phyloP scores from a whole-genome alignment of 2,113 vertebrate species.

The Microtus pennsylvanicus region DNA sequence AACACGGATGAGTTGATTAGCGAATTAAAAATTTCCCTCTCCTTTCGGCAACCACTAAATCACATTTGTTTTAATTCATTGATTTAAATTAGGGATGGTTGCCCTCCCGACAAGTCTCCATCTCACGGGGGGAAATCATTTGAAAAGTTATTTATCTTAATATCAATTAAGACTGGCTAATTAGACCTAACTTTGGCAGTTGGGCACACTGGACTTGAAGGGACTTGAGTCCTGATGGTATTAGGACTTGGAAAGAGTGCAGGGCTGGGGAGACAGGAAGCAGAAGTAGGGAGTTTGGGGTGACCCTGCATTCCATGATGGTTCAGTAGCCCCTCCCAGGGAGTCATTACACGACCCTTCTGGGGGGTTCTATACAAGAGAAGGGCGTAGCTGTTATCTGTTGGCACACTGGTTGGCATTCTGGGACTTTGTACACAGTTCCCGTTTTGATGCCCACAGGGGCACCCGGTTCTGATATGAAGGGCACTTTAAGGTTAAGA shows the following conservation, averaged over 20 bases:
- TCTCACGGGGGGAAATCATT: conserved; percentile 63
- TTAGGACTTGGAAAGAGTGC: not conserved
- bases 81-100: conserved; percentile 75
- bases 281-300: not conserved
- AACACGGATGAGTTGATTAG: conserved; percentile 55
- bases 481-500: not conserved
- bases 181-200: conserved; percentile 4
- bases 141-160: conserved; percentile 68
- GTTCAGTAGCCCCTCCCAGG: not conserved
- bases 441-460: rapidly evolving
- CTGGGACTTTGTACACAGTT: rapidly evolving
- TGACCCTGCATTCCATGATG: too few species aligned
- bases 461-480: not conserved
- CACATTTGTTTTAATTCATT: conserved; percentile 74
- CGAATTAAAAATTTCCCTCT: conserved; percentile 56
- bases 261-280: not conserved
- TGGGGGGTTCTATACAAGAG: rapidly evolving
- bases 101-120: conserved; percentile 55
- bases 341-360: too few species aligned
- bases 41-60: conserved; percentile 65
- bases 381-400: not conserved
- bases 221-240: too few species aligned
- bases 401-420: rapidly evolving
- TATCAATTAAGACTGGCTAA: conserved; percentile 67
- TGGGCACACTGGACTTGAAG: not conserved